These are phyloP conservation scores for Umimayanthus chanpuru DNA, from an alignment of 92 coral and sea anemone genomes.

Conservation along the genomic window DNA sequence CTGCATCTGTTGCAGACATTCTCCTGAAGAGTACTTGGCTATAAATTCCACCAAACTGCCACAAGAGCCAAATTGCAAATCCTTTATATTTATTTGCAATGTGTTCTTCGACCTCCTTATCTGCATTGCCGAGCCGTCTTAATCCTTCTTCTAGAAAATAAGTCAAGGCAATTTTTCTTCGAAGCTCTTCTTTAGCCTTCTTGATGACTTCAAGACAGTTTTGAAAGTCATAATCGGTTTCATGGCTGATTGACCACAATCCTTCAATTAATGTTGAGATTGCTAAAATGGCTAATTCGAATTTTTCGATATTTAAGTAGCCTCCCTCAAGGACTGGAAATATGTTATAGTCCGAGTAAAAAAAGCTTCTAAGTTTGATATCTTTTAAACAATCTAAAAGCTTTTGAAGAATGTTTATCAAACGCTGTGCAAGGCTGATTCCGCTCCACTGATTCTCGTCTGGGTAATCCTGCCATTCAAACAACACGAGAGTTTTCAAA, in stretches of 20 bases:
- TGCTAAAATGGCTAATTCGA: neutral
- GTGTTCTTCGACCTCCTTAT: no score
- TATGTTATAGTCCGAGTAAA: neutral
- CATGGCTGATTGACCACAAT: neutral
- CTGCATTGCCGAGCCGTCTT: neutral
- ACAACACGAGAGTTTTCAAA: slow-evolving; percentile 39
- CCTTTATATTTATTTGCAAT: no score
- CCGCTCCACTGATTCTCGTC: neutral
- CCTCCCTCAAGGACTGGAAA: neutral
- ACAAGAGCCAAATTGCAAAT: no score
- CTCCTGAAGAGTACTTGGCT: neutral
- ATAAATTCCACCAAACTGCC: no score
- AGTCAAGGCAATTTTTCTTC: neutral
- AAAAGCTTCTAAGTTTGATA: neutral
- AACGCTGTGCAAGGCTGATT: neutral
- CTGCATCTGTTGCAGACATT: slow-evolving; percentile 24
- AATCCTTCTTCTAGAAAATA: neutral
- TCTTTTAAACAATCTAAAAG: neutral
- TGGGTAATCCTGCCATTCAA: slow-evolving; percentile 35
- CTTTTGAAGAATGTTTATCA: neutral
- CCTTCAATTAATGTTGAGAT: neutral
- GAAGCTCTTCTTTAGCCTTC: neutral
- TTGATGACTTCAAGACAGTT: neutral
- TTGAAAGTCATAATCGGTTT: neutral
- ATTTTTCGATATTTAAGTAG: neutral